Evolutionary conservation across 1,140 invertebrate species (phyloP).

Genomic region (Lysiphlebus fabarum): DNA sequence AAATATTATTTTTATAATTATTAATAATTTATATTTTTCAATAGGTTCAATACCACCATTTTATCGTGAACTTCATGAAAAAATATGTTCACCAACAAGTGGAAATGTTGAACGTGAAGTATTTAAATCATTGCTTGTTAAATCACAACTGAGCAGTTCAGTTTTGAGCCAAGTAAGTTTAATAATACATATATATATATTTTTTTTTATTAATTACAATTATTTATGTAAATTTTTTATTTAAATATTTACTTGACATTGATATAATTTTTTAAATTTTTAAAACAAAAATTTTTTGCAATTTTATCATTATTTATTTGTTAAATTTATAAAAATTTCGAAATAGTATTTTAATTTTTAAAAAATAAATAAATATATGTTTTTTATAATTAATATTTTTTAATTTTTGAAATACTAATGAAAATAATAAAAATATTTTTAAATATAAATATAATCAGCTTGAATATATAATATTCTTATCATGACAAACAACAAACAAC

Average conservation of each 20-base stretch:
- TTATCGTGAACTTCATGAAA: slow-evolving; percentile 64
- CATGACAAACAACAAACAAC: no score
- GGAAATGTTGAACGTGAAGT: slow-evolving; percentile 63
- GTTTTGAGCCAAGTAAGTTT: slow-evolving; percentile 59
- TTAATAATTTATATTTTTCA: slow-evolving; percentile 11
- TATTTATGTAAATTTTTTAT: slow-evolving; percentile 53
- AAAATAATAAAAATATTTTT: no score
- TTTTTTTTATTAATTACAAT: slow-evolving; percentile 15
- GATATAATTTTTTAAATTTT: no score
- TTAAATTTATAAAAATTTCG: no score
- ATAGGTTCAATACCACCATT: slow-evolving; percentile 63
- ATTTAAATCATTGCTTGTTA: slow-evolving; percentile 62
- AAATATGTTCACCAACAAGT: slow-evolving; percentile 61
- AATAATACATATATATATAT: not conserved
- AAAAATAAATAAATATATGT: no score
- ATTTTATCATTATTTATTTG: no score
- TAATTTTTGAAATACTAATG: no score
- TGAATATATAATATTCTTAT: no score
- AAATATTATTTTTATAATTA: not conserved
- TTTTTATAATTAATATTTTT: no score
- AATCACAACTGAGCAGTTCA: slow-evolving; percentile 60
- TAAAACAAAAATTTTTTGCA: no score
- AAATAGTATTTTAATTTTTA: no score
- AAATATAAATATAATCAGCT: no score
- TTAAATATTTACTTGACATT: slow-evolving; percentile 59